Evolutionary conservation across 2,797 vertebrate species (phyloP), one percentile per base, ranked within the genome.

Genomic region (Muraenolepis orangiensis): DNA sequence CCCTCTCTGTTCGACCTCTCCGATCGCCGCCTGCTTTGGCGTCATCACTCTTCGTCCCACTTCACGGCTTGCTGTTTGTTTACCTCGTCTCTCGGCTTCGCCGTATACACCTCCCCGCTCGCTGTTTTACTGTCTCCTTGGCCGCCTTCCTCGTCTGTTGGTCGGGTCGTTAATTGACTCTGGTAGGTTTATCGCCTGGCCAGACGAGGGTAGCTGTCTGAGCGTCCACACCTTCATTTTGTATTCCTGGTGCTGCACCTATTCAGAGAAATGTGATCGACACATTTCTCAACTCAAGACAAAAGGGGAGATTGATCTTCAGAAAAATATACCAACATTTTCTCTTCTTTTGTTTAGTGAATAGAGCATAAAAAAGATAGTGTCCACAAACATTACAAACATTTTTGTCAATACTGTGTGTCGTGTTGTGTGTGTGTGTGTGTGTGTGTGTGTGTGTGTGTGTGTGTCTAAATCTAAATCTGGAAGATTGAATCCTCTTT

Each of bases 101-200:
- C 66, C 14, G 29, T 20, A n/a, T 8, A 20, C 29, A 1, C 3
- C 66, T 67, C 66, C 29, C 16, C 66, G 70, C 38, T 31, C 0
- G n/a, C 6, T 40, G 28, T 57, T 34, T 30, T n/a, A 1, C 4
- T 26, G 12, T 76, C 42, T 73, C 78, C 66, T 67, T 80, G 72
- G 13, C 20, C 13, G 26, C 18, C 38, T 29, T 28, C 3, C 26
- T 26, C 38, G 23, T 76, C 83, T 84, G 80, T 81, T 23, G 2
- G 18, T 18, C 20, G 42, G 42, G 12, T 51, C 8, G 8, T 61
- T 61, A 11, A 3, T 61, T 61, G n/a, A n/a, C 57, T 26, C n/a
- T n/a, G 6, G 38, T 13, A 10, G 42, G 42, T 18, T 51, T 51
- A 6, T 20, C 3, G 42, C 42, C 4, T 16, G 42, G 42, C 20